Evolutionary conservation across 2,797 vertebrate species (phyloP).

Genomic region (Jordanella pulchra): DNA sequence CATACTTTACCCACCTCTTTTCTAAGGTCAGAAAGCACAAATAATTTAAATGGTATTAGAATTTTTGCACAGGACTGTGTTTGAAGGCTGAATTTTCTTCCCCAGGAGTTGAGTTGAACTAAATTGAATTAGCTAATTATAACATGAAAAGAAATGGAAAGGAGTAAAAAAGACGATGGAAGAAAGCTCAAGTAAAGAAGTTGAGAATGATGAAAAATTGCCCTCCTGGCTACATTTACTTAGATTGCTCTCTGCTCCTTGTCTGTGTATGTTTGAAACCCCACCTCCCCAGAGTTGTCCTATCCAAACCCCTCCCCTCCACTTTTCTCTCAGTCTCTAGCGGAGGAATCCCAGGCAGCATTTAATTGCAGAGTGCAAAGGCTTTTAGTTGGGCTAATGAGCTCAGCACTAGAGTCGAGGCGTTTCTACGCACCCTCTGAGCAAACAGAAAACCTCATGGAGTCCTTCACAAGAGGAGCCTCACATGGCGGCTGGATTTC

Average conservation of each 20-base stretch:
- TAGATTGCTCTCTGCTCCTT: conserved; percentile 57
- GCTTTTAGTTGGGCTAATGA: conserved; percentile 73
- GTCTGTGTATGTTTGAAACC: conserved; percentile 70
- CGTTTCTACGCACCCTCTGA: conserved; percentile 46
- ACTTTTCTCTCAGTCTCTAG: conserved; percentile 62
- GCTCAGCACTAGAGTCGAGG: conserved; percentile 55
- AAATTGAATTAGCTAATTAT: conserved; percentile 41
- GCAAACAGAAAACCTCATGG: conserved; percentile 39
- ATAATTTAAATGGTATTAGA: not conserved
- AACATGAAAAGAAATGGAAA: conserved; percentile 41
- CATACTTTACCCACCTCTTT: too few relatives aligned
- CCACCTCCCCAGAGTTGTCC: conserved; percentile 70
- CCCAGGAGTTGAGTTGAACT: conserved; percentile 48
- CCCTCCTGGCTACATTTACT: conserved; percentile 52
- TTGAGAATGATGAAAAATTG: conserved; percentile 41
- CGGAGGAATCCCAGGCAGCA: conserved; percentile 82
- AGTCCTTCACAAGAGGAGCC: conserved; percentile 42
- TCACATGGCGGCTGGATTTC: conserved; percentile 46
- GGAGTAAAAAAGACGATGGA: conserved; percentile 23
- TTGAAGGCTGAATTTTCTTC: conserved; percentile 43
- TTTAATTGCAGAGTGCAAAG: conserved; percentile 83
- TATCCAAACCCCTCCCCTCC: conserved; percentile 55
- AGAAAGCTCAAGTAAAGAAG: conserved; percentile 20
- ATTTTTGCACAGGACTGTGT: not conserved
- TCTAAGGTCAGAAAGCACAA: not conserved